Evolutionary conservation across 1,140 invertebrate genomes (phyloP).

Genomic region (Ostrea denselamellosa): DNA sequence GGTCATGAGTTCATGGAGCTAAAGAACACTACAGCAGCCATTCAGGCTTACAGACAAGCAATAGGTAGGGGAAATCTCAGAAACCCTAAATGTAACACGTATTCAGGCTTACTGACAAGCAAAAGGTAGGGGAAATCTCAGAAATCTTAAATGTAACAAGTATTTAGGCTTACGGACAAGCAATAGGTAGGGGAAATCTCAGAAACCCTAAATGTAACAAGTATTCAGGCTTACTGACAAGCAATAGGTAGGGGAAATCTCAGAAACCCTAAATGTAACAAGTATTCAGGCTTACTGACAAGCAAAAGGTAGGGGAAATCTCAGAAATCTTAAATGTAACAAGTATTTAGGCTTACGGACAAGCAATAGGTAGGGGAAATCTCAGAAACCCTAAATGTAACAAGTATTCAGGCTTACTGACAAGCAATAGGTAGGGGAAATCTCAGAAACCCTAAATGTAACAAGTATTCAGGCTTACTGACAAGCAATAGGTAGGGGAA

Average conservation of each 20-base stretch:
- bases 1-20: conserved; percentile 99
- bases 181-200: background rate
- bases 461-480: background rate
- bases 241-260: background rate
- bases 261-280: no score
- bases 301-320: background rate
- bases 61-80: conserved; percentile 5
- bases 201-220: no score
- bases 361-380: no score
- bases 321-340: background rate
- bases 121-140: background rate
- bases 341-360: no score
- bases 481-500: no score
- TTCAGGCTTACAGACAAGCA: conserved; percentile 98
- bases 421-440: no score
- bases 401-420: no score
- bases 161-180: background rate
- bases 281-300: background rate
- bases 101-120: background rate
- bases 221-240: background rate
- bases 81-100: background rate
- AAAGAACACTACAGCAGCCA: conserved; percentile 97
- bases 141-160: background rate
- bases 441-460: no score
- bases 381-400: no score